A percentile compares a stretch with the other conserved stretches of the same genome.
These are phyloP conservation scores for Hydrozoanthus tunicans DNA, from an alignment of 64 coral and sea anemone genomes.

Conservation along the genomic window DNA sequence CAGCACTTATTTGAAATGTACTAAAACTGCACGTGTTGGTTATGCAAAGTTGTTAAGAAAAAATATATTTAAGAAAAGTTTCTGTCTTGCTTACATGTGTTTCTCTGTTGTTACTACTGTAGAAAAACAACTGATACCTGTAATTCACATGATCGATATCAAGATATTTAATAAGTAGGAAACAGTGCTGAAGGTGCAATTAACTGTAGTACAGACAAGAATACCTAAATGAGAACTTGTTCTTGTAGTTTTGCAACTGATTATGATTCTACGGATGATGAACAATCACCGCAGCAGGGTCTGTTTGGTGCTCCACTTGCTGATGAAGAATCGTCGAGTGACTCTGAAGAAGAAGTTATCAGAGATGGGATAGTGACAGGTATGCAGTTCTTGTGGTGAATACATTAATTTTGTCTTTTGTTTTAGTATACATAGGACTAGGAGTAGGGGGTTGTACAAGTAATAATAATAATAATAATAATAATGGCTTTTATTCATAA, in stretches of 20 bases:
- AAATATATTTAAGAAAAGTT: too few relatives aligned
- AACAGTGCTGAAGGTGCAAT: too few relatives aligned
- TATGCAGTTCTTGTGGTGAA: background rate
- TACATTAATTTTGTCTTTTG: background rate
- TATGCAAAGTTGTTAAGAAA: too few relatives aligned
- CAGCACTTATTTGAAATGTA: too few relatives aligned
- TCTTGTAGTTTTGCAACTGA: conserved; percentile 35
- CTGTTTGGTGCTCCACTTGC: conserved; percentile 40
- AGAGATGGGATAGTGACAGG: conserved; percentile 47
- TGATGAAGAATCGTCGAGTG: conserved; percentile 57
- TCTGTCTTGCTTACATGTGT: too few relatives aligned
- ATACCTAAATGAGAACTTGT: background rate
- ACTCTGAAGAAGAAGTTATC: conserved; percentile 40
- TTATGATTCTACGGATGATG: conserved; percentile 48
- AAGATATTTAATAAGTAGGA: background rate
- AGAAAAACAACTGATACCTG: too few relatives aligned
- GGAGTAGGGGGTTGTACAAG: too few relatives aligned
- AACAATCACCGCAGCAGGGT: background rate
- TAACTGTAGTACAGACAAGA: background rate
- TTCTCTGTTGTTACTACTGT: too few relatives aligned
- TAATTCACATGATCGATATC: background rate
- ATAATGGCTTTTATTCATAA: too few relatives aligned
- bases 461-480: too few relatives aligned
- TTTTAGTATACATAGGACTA: background rate
- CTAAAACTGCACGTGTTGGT: too few relatives aligned